Base-by-base conservation (phyloP, 2,797 vertebrate species). In the Catharus ustulatus region DNA sequence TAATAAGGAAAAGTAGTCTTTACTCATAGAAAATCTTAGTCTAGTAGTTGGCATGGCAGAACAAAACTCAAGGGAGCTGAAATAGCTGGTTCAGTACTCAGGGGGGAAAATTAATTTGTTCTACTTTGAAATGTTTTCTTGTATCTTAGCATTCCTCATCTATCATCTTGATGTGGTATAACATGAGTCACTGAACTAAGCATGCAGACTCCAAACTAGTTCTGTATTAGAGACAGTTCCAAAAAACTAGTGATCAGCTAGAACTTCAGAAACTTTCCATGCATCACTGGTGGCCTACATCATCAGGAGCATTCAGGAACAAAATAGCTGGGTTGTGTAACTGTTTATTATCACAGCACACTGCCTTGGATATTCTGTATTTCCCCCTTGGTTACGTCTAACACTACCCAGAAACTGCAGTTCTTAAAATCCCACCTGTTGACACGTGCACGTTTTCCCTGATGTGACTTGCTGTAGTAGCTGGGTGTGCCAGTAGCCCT, bases 371-470 rank as follows among this genome's bases (percentile, higher is more conserved):
- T 59, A n/a, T 61, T 75, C 71, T 30, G 8, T 42, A 7, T 75
- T 32, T 83, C 51, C 20, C 9, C 16, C 36, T 58, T 15, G 69
- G 13, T 72, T 77, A 5, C 48, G 17, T 26, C 43, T 69, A 7
- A 32, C 38, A 3, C 42, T 71, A 9, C 26, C 10, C 49, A 61
- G 85, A 64, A 87, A 43, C 0, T 57, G 64, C 72, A 42, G 30
- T 42, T 30, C 27, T 54, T 58, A 13, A 73, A 42, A 36, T 57
- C 27, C 22, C 34, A 46, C 21, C 42, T 64, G 26, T 23, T 73
- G 61, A 9, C 38, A 6, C 0, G 1, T 9, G 42, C 23, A 24
- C 1, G 0, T 64, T 72, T 48, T 20, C 57, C 55, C 18, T 38
- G 5, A 2, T 46, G 10, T 40, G 36, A 18, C 32, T 72, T 30